A percentile compares a stretch with the other conserved stretches of the same genome.
phyloP scores from a whole-genome alignment of 2,888 invertebrate species.

The Neoascia interrupta region DNA sequence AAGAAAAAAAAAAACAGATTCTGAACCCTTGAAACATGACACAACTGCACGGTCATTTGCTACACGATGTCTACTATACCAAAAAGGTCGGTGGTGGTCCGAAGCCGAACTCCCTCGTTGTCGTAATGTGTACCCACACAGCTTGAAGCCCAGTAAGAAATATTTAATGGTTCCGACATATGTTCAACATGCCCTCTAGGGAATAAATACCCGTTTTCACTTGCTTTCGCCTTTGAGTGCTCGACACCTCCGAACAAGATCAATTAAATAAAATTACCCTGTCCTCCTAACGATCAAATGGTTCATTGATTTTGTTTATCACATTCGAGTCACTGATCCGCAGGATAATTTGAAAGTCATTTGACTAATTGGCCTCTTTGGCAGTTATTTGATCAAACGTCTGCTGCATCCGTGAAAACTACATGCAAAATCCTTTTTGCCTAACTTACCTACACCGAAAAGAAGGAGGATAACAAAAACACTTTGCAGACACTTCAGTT shows the following conservation, averaged over 20 bases:
- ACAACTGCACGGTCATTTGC: constrained; percentile 63
- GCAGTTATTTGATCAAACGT: constrained; percentile 5
- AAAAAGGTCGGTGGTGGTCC: constrained; percentile 55
- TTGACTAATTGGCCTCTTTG: constrained; percentile 19
- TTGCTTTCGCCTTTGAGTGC: constrained; percentile 15
- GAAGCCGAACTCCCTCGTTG: constrained; percentile 44
- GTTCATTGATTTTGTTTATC: constrained; percentile 42
- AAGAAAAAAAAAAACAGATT: constrained; percentile 20
- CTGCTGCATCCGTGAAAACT: not conserved
- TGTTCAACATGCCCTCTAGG: constrained; percentile 62
- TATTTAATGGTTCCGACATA: constrained; percentile 42
- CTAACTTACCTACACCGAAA: not conserved
- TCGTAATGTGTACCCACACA: constrained; percentile 46
- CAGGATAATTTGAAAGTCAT: constrained; percentile 1
- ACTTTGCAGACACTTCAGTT: constrained; percentile 1
- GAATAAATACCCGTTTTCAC: constrained; percentile 47
- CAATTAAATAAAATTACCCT: constrained; percentile 44
- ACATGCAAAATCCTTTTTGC: constrained; percentile 1
- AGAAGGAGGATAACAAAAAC: not conserved
- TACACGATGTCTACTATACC: not conserved
- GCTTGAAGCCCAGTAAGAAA: constrained; percentile 46
- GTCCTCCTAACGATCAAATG: constrained; percentile 44
- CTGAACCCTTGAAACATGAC: constrained; percentile 53
- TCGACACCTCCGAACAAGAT: constrained; percentile 50
- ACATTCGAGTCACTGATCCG: constrained; percentile 3